Evolutionary conservation across 2,888 invertebrate genomes (phyloP).

Genomic region (Linnaemya vulpina): DNA sequence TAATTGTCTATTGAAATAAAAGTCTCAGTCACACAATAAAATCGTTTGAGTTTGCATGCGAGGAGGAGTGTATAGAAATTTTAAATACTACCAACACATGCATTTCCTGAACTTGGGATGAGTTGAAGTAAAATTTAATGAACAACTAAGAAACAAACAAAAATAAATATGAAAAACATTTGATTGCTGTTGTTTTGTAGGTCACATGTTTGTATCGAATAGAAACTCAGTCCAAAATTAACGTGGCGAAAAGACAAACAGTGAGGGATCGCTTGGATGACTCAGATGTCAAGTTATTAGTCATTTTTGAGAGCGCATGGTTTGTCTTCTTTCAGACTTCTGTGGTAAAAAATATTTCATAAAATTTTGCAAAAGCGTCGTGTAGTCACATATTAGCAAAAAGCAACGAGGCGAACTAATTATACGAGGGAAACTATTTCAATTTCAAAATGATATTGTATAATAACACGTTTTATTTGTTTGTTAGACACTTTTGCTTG

Average conservation of each 20-base stretch:
- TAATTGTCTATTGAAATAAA: not conserved
- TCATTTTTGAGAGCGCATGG: not conserved
- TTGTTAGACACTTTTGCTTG: no score
- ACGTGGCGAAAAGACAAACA: slow-evolving; percentile 10
- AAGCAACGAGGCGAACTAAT: not conserved
- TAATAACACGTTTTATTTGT: no score
- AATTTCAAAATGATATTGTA: no score
- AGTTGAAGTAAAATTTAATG: slow-evolving; percentile 4
- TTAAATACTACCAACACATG: not conserved
- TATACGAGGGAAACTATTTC: not conserved
- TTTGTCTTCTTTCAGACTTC: slow-evolving; percentile 8
- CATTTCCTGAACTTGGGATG: slow-evolving; percentile 13
- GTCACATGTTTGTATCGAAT: not conserved
- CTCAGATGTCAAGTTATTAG: slow-evolving; percentile 18
- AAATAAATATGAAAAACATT: not conserved
- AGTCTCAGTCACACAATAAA: not conserved
- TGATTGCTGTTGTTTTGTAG: slow-evolving; percentile 44
- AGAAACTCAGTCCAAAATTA: slow-evolving; percentile 2
- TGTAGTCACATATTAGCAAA: not conserved
- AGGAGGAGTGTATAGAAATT: slow-evolving; percentile 14
- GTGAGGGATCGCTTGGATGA: not conserved
- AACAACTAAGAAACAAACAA: not conserved
- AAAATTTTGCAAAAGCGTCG: not conserved
- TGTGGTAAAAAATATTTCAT: not conserved
- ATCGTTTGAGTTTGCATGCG: not conserved